Evolutionary conservation across 2,888 invertebrate species (phyloP), one percentile per base, ranked within the genome.

Genomic region (Stenichneumon culpator): DNA sequence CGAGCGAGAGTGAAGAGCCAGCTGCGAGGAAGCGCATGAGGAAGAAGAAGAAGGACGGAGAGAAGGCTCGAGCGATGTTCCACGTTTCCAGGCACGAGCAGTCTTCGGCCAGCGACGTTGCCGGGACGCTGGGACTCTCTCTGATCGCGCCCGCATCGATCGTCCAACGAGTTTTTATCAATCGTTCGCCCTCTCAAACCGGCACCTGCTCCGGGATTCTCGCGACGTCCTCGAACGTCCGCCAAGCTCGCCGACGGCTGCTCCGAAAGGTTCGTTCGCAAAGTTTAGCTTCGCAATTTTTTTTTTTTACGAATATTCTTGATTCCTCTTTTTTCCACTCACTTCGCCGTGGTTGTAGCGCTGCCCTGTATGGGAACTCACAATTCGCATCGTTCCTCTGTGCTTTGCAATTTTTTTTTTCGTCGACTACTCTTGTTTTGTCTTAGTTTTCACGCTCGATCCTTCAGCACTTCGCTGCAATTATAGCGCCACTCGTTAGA

Each of bases 51-150:
- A 83, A 79, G 75, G 75, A 72, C 65, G 52, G 16, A 80, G 70
- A 80, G 79, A 67, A 70, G 70, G 67, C 80, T 7, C 63, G 70
- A 80, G 57, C 80, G 83, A 83, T 83, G 79, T 75, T 80, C 80
- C 75, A 75, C 65, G 77, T 72, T 67, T 81, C 73, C 73, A 72
- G 67, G 28, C 80, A 50, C 75, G 44, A 57, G 54, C 75, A 77
- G 74, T 83, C 79, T 75, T 65, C 57, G 69, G 54, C 65, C 47
- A 79, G 83, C 75, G 65, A 70, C 79, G 79, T 79, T 74, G 79
- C 75, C 47, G 44, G 39, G 54, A 72, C 72, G 79, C 39, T 39
- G 52, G 25, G 70, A 70, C 78, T 69, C 78, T 73, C 73, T 82
- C 78, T 74, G 65, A 67, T 54, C 75, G 47, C 65, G 47, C 19